A percentile compares a stretch with the other conserved stretches of the same genome.
Evolutionary conservation across 64 coral and sea anemone genomes (phyloP).

Genomic region (Porites australiensis): DNA sequence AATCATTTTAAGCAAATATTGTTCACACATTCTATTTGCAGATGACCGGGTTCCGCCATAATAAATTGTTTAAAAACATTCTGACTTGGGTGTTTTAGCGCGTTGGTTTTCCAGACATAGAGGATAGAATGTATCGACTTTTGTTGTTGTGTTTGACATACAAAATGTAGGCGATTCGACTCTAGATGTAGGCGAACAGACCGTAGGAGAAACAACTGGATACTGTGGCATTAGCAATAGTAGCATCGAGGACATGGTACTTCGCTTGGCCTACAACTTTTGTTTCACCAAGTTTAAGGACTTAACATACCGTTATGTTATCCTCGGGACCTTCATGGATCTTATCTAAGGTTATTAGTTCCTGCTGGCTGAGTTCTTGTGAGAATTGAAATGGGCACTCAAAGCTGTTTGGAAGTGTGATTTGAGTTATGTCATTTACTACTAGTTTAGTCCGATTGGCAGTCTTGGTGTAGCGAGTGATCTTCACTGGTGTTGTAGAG

Average conservation of each 20-base stretch:
- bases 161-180: too few relatives aligned
- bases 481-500: constrained; percentile 58
- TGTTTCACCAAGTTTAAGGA: constrained; percentile 57
- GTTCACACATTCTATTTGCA: too few relatives aligned
- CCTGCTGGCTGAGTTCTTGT: constrained; percentile 12
- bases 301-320: constrained; percentile 15
- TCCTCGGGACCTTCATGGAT: constrained; percentile 22
- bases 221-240: not conserved
- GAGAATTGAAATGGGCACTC: constrained; percentile 45
- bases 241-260: constrained; percentile 31
- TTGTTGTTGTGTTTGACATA: too few relatives aligned
- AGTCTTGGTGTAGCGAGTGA: constrained; percentile 60
- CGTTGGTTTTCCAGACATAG: too few relatives aligned
- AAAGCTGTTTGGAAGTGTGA: constrained; percentile 30
- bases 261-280: constrained; percentile 53
- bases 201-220: too few relatives aligned
- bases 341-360: constrained; percentile 34
- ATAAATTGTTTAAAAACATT: too few relatives aligned
- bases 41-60: too few relatives aligned
- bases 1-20: too few relatives aligned
- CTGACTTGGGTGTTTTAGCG: too few relatives aligned
- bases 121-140: too few relatives aligned
- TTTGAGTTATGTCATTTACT: constrained; percentile 54
- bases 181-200: too few relatives aligned
- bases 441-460: constrained; percentile 38